Evolutionary conservation across 2,113 vertebrate species (phyloP).

Genomic region (Acanthochromis polyacanthus): DNA sequence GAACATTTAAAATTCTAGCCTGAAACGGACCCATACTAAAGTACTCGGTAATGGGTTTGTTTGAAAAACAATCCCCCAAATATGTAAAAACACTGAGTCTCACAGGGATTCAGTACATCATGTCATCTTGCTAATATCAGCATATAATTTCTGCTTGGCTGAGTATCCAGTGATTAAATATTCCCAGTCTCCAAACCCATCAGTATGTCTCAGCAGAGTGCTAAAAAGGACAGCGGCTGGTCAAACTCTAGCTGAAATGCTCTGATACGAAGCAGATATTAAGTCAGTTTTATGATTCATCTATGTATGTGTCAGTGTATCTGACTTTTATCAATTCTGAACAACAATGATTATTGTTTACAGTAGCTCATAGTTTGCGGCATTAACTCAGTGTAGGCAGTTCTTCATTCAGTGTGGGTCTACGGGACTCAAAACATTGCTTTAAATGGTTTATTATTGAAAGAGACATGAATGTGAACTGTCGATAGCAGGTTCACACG

Average conservation of each 20-base stretch:
- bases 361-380: not conserved
- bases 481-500: not conserved
- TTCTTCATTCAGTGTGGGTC: conserved; percentile 1
- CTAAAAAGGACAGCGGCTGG: conserved; percentile 5
- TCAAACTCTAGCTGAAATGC: conserved; percentile 22
- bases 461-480: not conserved
- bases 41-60: conserved; percentile 27
- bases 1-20: conserved; percentile 33
- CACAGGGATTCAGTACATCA: conserved; percentile 30
- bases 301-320: not conserved
- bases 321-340: not conserved
- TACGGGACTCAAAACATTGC: not conserved
- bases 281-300: not conserved
- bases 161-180: conserved; percentile 45
- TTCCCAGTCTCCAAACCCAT: conserved; percentile 42
- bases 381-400: not conserved
- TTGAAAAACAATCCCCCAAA: conserved; percentile 31
- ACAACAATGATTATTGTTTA: not conserved
- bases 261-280: conserved; percentile 6
- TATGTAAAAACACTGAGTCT: conserved; percentile 33
- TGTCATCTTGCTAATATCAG: conserved; percentile 52
- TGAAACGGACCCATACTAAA: conserved; percentile 25
- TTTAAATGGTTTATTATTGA: conserved; percentile 13
- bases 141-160: conserved; percentile 46
- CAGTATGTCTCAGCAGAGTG: conserved; percentile 16